phyloP scores from a whole-genome alignment of 2,113 vertebrate genomes.

The Tragelaphus buxtoni region DNA sequence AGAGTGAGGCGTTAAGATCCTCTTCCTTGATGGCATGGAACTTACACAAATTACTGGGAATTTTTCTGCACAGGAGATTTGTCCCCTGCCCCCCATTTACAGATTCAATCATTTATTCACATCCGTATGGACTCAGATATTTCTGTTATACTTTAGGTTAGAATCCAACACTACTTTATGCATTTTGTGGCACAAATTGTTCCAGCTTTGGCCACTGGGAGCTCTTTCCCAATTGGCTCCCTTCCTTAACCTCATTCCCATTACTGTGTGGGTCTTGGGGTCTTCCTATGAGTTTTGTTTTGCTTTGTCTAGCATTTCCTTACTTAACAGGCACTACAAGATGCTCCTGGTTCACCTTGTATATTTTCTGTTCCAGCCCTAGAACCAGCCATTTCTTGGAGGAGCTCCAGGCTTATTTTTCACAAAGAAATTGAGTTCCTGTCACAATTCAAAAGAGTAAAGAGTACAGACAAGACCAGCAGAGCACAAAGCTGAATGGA shows the following conservation, averaged over 20 bases:
- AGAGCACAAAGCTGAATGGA: not conserved
- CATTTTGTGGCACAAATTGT: not conserved
- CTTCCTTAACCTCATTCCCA: not conserved
- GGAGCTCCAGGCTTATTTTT: not conserved
- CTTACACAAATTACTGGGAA: not conserved
- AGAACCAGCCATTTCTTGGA: not conserved
- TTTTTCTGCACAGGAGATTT: not conserved
- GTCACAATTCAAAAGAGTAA: slow-evolving; percentile 12
- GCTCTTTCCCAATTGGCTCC: not conserved
- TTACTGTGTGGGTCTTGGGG: not conserved
- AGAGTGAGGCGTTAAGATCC: not conserved
- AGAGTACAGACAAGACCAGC: not conserved
- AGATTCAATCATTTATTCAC: not conserved
- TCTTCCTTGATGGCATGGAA: not conserved
- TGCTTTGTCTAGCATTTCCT: not conserved
- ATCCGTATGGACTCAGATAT: not conserved
- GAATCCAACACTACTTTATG: not conserved
- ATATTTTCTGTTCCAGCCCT: not conserved
- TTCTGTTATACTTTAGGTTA: not conserved
- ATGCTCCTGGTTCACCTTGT: not conserved
- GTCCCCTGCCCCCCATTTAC: not conserved
- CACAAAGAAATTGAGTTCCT: slow-evolving; percentile 6
- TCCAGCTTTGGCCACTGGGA: not conserved
- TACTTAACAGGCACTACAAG: not conserved
- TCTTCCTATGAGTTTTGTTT: not conserved